Conservation (phyloP, 53 echinoderm and acorn worm species). For the Patiria pectinifera region DNA sequence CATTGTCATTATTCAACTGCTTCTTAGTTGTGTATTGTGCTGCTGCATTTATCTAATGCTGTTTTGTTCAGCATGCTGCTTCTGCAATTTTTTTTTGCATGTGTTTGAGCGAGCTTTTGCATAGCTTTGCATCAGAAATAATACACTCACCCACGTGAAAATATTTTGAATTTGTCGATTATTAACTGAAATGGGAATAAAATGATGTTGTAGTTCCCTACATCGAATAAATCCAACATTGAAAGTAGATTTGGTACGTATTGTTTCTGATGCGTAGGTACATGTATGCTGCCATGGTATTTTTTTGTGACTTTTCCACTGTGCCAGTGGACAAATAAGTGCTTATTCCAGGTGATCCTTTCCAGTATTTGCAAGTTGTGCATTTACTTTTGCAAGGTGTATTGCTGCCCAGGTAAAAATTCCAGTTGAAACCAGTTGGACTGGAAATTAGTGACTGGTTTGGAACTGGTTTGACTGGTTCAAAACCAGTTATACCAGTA, state of each 20-base stretch:
- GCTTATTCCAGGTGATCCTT: not conserved
- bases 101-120: not conserved
- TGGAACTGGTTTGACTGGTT: too few relatives aligned
- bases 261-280: not conserved
- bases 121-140: not conserved
- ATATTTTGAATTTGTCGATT: too few relatives aligned
- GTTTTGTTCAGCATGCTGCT: not conserved
- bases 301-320: not conserved
- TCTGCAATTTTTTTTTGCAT: not conserved
- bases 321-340: not conserved
- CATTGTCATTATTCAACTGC: too few relatives aligned
- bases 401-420: not conserved
- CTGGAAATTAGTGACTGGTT: too few relatives aligned
- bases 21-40: too few relatives aligned
- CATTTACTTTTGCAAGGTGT: not conserved
- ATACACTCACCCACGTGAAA: not conserved
- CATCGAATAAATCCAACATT: too few relatives aligned
- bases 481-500: too few relatives aligned
- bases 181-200: too few relatives aligned
- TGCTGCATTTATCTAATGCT: too few relatives aligned
- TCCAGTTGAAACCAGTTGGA: not conserved
- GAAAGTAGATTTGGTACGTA: not conserved
- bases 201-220: too few relatives aligned
- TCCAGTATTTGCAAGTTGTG: not conserved
- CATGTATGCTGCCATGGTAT: not conserved